These are phyloP conservation scores for Paraplagusia blochii DNA, from an alignment of 2,113 vertebrate genomes.

Conservation along the genomic window DNA sequence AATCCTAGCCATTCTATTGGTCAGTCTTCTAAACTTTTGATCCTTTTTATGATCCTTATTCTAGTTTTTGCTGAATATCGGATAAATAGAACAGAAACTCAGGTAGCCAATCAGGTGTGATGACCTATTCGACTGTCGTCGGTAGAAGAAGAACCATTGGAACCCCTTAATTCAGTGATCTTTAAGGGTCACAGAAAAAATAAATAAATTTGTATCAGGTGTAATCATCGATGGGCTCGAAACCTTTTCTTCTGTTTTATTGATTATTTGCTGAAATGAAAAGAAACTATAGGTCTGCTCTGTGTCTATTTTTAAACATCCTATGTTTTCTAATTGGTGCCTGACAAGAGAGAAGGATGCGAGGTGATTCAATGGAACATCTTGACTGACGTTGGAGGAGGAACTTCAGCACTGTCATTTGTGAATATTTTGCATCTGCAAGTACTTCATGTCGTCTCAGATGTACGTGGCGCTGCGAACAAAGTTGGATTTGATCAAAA, in stretches of 20 bases:
- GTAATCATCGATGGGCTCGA: slow-evolving; percentile 3
- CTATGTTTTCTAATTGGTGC: slow-evolving; percentile 77
- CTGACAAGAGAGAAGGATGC: slow-evolving; percentile 77
- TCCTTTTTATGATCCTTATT: too few species aligned
- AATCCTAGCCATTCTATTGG: too few species aligned
- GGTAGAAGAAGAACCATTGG: too few species aligned
- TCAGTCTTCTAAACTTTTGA: too few species aligned
- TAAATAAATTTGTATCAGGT: slow-evolving; percentile 10
- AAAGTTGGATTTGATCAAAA: slow-evolving; percentile 79
- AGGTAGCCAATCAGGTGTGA: too few species aligned
- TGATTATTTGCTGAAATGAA: slow-evolving; percentile 31
- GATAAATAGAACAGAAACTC: too few species aligned
- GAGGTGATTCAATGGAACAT: slow-evolving; percentile 73
- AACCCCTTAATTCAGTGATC: too few species aligned
- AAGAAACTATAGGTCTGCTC: slow-evolving; percentile 47
- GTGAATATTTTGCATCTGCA: slow-evolving; percentile 82
- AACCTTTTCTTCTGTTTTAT: too few species aligned
- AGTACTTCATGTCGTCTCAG: slow-evolving; percentile 79
- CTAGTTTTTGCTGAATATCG: too few species aligned
- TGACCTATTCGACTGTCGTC: too few species aligned
- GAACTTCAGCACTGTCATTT: slow-evolving; percentile 75
- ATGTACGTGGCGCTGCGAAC: slow-evolving; percentile 75
- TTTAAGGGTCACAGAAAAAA: not conserved
- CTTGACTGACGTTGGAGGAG: slow-evolving; percentile 70
- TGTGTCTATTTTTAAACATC: slow-evolving; percentile 54